A percentile compares a stretch with the other conserved stretches of the same genome.
Conservation (phyloP, 2,888 invertebrate species). For the Agrotis ipsilon region DNA sequence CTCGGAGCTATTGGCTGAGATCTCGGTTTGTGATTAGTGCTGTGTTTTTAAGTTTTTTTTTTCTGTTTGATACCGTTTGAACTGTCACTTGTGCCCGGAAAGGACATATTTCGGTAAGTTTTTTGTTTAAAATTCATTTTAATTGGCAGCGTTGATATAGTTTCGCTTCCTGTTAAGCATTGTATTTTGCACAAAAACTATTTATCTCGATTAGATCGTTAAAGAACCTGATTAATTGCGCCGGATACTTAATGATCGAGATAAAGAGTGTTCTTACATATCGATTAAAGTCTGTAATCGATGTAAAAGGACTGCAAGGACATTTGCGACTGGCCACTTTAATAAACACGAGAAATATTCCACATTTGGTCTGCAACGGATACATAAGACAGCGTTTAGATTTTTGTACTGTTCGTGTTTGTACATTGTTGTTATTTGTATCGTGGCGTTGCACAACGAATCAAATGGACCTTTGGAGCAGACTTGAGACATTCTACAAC, state of each 20-base stretch:
- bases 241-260: constrained; percentile 41
- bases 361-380: constrained; percentile 50
- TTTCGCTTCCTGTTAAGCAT: constrained; percentile 40
- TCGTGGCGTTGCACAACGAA: constrained; percentile 57
- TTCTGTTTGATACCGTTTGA: constrained; percentile 69
- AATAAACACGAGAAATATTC: constrained; percentile 53
- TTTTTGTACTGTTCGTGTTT: constrained; percentile 43
- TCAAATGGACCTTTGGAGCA: constrained; percentile 59
- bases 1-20: constrained; percentile 58
- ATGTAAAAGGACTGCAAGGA: constrained; percentile 66
- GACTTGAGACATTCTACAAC: constrained; percentile 59
- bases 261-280: constrained; percentile 39
- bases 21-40: constrained; percentile 76
- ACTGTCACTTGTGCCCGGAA: constrained; percentile 72
- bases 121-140: constrained; percentile 43
- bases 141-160: constrained; percentile 37
- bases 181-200: constrained; percentile 27
- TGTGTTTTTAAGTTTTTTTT: constrained; percentile 68
- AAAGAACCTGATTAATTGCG: constrained; percentile 29
- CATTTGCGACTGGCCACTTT: constrained; percentile 56
- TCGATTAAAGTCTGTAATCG: constrained; percentile 55
- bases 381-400: constrained; percentile 23
- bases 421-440: constrained; percentile 57
- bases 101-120: constrained; percentile 72
- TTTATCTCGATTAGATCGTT: constrained; percentile 44